Evolutionary conservation across 2,797 vertebrate species (phyloP), one percentile per base, ranked within the genome.

Genomic region (Lindbergichthys nudifrons): DNA sequence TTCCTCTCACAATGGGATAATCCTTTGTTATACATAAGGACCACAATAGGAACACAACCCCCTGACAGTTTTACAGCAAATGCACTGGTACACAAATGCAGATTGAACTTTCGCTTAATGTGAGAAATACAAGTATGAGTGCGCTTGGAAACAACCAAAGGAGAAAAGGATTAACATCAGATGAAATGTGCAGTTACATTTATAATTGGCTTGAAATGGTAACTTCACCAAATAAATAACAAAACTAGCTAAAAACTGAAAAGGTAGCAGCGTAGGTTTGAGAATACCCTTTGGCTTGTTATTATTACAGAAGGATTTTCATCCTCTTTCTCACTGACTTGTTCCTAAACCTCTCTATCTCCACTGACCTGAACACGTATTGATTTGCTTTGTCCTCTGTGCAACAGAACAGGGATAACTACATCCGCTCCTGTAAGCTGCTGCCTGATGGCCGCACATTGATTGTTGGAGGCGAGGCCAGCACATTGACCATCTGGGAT

Each of bases 401-500:
- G 75, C 87, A 73, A 84, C 91, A 95, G 94, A 95, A 95, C 91
- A 92, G 94, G 83, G 94, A 95, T 91, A 95, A 95, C 92, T 95
- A 95, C 91, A 95, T 95, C 90, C 94, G 94, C 86, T 95, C 94
- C 78, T 95, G 94, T 90, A 95, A 95, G 88, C 93, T 95, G 77
- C 92, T 95, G 79, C 93, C 94, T 53, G 94, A 95, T 67, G 94
- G 94, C 42, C 94, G 94, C 80, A 95, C 94, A 73, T 90, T 95
- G 86, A 95, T 95, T 45, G 94, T 95, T 5, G 94, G 94, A 72
- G 94, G 94, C 9, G 94, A 95, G 89, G 94, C 94, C 93, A 98
- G 97, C 91, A 98, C 97, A 0, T 90, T 98, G 94, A 97, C 97
- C 92, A 98, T 98, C 91, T 98, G 97, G 97, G 97, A 98, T 91